Percentiles rank a stretch among this genome's conserved stretches.
Conservation (phyloP, 2,888 invertebrate species). For the Heterodera filipjevi region DNA sequence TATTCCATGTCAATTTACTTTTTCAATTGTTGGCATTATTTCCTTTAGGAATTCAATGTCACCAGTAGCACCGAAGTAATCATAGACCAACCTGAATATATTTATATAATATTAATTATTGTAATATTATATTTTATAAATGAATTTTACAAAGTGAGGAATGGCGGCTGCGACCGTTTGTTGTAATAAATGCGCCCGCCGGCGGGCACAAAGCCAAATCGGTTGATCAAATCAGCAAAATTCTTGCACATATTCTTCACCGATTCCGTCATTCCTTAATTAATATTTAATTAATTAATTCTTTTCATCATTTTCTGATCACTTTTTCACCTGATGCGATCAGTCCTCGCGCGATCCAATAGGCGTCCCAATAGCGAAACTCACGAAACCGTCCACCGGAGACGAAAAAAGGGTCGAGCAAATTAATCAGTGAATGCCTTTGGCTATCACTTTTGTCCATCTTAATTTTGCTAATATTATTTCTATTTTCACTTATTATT, state of each 20-base stretch:
- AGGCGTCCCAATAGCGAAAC: slow-evolving; percentile 90
- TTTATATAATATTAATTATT: neutral
- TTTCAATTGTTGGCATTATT: slow-evolving; percentile 63
- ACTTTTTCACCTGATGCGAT: slow-evolving; percentile 77
- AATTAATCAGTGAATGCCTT: slow-evolving; percentile 78
- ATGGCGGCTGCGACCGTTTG: slow-evolving; percentile 68
- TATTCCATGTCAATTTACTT: no score
- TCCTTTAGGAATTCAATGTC: slow-evolving; percentile 74
- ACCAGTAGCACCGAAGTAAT: slow-evolving; percentile 76
- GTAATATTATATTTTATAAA: no score
- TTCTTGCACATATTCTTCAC: slow-evolving; percentile 82
- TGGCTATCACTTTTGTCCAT: neutral
- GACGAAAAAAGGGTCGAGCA: slow-evolving; percentile 76
- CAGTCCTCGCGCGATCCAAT: slow-evolving; percentile 80
- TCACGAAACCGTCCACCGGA: slow-evolving; percentile 73
- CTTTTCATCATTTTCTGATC: neutral
- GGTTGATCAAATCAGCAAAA: slow-evolving; percentile 79
- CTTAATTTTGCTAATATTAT: neutral
- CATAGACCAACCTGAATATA: slow-evolving; percentile 75
- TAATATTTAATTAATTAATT: neutral
- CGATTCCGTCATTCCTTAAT: slow-evolving; percentile 80
- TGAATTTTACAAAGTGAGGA: slow-evolving; percentile 60
- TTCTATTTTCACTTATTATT: neutral
- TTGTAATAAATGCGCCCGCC: slow-evolving; percentile 84
- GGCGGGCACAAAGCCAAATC: slow-evolving; percentile 75